Evolutionary conservation across 2,888 invertebrate genomes (phyloP), one percentile per base, ranked within the genome.

Genomic region (Ennomos quercinarius): DNA sequence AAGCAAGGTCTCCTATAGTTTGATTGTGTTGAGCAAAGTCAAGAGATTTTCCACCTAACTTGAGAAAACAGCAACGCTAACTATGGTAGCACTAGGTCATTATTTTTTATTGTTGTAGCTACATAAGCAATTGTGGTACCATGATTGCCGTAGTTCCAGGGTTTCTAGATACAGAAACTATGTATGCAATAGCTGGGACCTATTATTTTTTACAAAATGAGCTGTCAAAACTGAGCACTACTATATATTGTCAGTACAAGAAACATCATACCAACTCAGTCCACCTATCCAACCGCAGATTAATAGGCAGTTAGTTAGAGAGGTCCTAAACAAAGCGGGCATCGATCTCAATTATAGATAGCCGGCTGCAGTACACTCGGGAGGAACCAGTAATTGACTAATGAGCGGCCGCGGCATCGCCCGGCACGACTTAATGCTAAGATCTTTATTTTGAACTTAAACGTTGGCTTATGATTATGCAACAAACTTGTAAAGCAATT

Each of bases 321-420:
- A 40, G 40, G 38, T 57, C 66, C 65, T 67, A 64, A 69, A 64
- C 73, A 65, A 68, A 67, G 66, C 60, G 57, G 43, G 59, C 63
- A 68, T 72, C 66, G 84, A 84, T 84, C 81, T 74, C 79, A 84
- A 84, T 84, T 84, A 84, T 83, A 84, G 84, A 84, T 84, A 83
- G 71, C 44, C 12, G 48, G 8, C 34, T 43, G 49, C 40, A 45
- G 58, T 52, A 59, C 58, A 64, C 53, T 61, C 64, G 64, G 56
- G 67, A 55, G 58, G 63, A 67, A 63, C 53, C 56, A 27, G 57
- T 63, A 57, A 63, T 63, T 61, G 66, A 55, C 56, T 69, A 62
- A 54, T 43, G 65, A 59, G 61, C 42, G 64, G 60, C 64, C 50
- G 61, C 62, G 66, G 49, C 51, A 38, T 17, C 39, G 47, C 51